Base-by-base conservation (phyloP, 2,113 vertebrate species). In the Callipepla californica region DNA sequence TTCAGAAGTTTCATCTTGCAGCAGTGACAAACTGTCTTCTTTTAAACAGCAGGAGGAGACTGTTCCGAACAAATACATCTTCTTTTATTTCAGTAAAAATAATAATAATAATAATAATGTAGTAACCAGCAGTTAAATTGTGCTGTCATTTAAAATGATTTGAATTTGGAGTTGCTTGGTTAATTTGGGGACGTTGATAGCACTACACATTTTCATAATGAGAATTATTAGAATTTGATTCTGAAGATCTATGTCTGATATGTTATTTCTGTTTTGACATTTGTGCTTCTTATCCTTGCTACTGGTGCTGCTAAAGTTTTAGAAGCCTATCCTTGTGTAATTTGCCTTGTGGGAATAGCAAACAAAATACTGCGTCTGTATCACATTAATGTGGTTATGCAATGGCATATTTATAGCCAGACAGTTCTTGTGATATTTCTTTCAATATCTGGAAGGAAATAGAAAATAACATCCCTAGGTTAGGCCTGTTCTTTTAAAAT, bases 331-430 rank as follows among this genome's bases (percentile, higher is more conserved):
- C 80, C 68, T 87, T 59, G 38, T 84, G 85, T 76, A 79, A 88
- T 92, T 92, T 91, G 58, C 85, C 82, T 86, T 57, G 88, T 84
- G 89, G 73, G 92, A 93, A 90, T 11, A 86, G 76, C 93, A 92
- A 96, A 94, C 90, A 95, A 95, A 95, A 94, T 84, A 79, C 76
- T 85, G 77, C 90, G 93, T 91, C 89, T 90, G 57, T 84, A 91
- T 92, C 80, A 77, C 90, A 94, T 76, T 96, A 89, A 94, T 89
- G 67, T 91, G 87, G 82, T 96, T 96, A 92, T 90, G 89, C 91
- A 96, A 92, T 73, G 53, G 62, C 50, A 67, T 94, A 96, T 95
- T 96, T 96, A 94, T 92, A 94, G 89, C 76, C 76, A 93, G 85
- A 83, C 58, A 85, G 67, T 67, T 69, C 68, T 90, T 79, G n/a